Evolutionary conservation across 2,113 vertebrate genomes (phyloP).

Genomic region (Syrrhaptes paradoxus): DNA sequence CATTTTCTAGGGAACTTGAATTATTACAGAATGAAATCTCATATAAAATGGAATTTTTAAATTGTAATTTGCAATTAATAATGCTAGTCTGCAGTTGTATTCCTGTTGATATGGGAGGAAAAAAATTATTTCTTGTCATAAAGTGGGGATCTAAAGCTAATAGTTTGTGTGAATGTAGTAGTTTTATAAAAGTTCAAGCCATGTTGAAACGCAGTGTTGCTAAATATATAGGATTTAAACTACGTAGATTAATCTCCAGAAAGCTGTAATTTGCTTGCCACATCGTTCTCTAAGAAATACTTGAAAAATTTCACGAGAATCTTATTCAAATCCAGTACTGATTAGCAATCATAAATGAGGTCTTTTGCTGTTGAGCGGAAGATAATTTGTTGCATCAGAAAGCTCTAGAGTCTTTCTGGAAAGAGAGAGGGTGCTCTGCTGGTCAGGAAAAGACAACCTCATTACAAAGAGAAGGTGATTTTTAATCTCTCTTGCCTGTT

Average conservation of each 20-base stretch:
- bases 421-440: background rate
- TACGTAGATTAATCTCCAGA: background rate
- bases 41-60: background rate
- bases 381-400: background rate
- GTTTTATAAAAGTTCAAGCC: background rate
- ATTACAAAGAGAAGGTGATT: background rate
- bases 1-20: background rate
- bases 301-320: background rate
- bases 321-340: background rate
- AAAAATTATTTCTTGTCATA: background rate
- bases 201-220: background rate
- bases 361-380: background rate
- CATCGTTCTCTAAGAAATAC: background rate
- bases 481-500: background rate
- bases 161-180: background rate
- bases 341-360: background rate
- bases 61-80: background rate
- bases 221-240: background rate
- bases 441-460: background rate
- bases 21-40: background rate
- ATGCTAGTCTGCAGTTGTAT: background rate
- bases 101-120: background rate
- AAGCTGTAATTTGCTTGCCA: background rate
- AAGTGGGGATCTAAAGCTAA: background rate
- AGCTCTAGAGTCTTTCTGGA: background rate